These are phyloP conservation scores for Alexandromys fortis DNA, from an alignment of 2,113 vertebrate species.

Conservation along the genomic window DNA sequence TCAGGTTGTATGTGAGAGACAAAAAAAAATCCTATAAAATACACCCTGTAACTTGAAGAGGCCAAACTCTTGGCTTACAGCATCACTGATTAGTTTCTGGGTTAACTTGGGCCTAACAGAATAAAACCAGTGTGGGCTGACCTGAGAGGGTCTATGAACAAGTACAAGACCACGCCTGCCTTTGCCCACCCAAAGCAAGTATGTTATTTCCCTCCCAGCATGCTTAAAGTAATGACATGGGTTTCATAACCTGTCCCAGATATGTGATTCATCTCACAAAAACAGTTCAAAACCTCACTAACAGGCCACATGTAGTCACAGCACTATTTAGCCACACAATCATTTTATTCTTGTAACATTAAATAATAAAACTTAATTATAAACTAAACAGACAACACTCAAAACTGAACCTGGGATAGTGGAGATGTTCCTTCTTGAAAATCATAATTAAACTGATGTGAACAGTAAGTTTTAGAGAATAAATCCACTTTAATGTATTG, in stretches of 20 bases:
- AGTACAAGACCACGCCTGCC: background rate
- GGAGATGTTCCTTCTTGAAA: conserved; percentile 9
- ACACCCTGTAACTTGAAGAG: background rate
- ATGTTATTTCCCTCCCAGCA: background rate
- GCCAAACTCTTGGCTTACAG: background rate
- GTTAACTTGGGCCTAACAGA: conserved; percentile 15
- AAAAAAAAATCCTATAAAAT: background rate
- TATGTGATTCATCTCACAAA: background rate
- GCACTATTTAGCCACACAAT: background rate
- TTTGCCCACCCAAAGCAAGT: background rate
- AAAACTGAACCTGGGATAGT: conserved; percentile 31
- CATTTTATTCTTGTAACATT: conserved; percentile 38
- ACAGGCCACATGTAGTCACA: background rate
- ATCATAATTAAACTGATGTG: conserved; percentile 30
- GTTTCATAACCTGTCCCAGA: background rate
- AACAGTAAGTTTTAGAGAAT: conserved; percentile 21
- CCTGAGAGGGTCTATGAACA: background rate
- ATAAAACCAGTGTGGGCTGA: background rate
- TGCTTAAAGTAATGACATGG: conserved; percentile 4
- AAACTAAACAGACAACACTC: background rate
- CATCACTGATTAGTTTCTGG: background rate
- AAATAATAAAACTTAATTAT: conserved; percentile 37
- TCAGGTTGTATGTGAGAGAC: background rate
- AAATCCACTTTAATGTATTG: conserved; percentile 39
- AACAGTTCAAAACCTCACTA: background rate